These are phyloP conservation scores for Neofelis nebulosa DNA, from an alignment of 2,113 vertebrate species.

Conservation along the genomic window DNA sequence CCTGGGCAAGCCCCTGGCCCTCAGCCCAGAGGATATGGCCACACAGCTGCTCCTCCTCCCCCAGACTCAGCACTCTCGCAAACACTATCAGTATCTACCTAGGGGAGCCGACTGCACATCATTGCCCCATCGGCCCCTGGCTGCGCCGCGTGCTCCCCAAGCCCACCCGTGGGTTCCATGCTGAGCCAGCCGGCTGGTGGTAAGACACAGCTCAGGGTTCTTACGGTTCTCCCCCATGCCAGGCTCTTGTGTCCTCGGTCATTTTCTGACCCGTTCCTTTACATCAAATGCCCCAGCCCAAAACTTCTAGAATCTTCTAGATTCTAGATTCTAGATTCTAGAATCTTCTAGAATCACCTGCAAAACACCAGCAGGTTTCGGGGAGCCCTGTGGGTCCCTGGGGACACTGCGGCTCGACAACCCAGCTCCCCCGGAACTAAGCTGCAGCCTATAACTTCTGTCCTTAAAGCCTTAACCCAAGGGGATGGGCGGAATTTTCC, in stretches of 20 bases:
- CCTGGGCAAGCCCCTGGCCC: background rate
- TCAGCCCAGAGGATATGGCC: fast-evolving
- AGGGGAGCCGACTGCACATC: background rate
- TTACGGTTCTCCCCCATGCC: fast-evolving
- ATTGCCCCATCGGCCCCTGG: fast-evolving
- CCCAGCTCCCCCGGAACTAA: background rate
- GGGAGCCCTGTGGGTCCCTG: background rate
- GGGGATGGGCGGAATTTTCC: fast-evolving
- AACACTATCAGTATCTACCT: background rate
- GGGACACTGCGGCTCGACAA: background rate
- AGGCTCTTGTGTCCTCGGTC: background rate
- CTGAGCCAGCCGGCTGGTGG: background rate
- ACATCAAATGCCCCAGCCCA: background rate
- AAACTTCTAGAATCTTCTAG: no score
- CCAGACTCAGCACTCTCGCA: background rate
- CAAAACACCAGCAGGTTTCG: background rate
- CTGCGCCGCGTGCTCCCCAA: fast-evolving
- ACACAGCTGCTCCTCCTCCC: no score
- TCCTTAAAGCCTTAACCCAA: background rate
- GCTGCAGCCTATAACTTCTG: fast-evolving
- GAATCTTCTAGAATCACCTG: no score
- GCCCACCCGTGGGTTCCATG: fast-evolving
- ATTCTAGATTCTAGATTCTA: background rate
- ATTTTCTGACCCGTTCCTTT: background rate
- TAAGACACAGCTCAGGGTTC: background rate